Conservation (phyloP, 2,888 invertebrate species). For the Chaetogeoica ovagalla region DNA sequence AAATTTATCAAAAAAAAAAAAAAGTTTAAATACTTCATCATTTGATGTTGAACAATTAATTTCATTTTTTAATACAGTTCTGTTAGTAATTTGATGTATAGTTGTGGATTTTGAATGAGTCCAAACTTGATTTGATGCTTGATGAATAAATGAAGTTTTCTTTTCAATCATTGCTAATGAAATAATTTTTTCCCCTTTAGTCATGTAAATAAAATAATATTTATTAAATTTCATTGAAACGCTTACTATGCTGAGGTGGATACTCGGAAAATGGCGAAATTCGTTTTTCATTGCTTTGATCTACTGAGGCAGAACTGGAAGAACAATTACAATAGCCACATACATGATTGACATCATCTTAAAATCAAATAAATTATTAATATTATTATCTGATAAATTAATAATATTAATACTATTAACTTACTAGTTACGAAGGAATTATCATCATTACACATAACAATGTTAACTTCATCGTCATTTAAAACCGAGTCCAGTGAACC, state of each 20-base stretch:
- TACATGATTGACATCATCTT: slow-evolving; percentile 50
- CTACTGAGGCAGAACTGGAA: slow-evolving; percentile 49
- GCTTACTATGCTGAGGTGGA: slow-evolving; percentile 42
- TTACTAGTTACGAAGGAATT: slow-evolving; percentile 53
- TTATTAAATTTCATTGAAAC: neutral
- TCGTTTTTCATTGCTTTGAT: slow-evolving; percentile 49
- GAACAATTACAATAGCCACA: slow-evolving; percentile 52
- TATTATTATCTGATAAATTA: slow-evolving; percentile 12
- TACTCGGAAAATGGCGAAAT: slow-evolving; percentile 50
- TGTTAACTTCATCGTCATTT: slow-evolving; percentile 72
- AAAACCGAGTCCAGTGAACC: slow-evolving; percentile 86
- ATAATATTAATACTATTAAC: slow-evolving; percentile 7
- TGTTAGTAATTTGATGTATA: slow-evolving; percentile 46
- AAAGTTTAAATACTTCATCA: slow-evolving; percentile 23
- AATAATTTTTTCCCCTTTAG: neutral
- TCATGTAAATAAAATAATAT: neutral
- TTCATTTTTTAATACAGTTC: slow-evolving; percentile 32
- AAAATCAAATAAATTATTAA: slow-evolving; percentile 12
- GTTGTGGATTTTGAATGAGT: slow-evolving; percentile 46
- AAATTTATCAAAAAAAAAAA: no score
- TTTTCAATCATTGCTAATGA: slow-evolving; percentile 45
- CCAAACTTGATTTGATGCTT: slow-evolving; percentile 46
- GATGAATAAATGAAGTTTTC: slow-evolving; percentile 47
- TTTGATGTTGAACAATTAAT: slow-evolving; percentile 34
- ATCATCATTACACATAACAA: slow-evolving; percentile 62